Conservation (phyloP, 2,113 vertebrate species). For the Tympanuchus pallidicinctus region DNA sequence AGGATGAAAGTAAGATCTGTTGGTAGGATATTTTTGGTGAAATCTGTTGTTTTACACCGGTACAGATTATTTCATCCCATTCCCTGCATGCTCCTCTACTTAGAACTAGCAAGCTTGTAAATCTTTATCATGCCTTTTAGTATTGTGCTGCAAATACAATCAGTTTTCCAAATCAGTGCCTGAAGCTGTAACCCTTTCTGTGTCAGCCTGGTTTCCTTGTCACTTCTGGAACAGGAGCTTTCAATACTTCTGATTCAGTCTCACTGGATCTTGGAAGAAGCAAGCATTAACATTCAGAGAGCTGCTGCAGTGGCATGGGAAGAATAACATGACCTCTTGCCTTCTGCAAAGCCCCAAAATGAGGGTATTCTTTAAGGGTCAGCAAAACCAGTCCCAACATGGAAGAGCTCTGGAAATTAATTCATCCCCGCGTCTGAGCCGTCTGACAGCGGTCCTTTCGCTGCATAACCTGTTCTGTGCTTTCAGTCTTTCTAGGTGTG, state of each 20-base stretch:
- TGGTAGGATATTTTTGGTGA: not conserved
- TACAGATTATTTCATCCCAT: not conserved
- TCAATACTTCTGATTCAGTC: not conserved
- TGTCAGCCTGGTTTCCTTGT: not conserved
- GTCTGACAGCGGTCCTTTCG: not conserved
- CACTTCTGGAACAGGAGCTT: not conserved
- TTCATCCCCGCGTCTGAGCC: not conserved
- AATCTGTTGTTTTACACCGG: not conserved
- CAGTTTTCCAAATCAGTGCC: not conserved
- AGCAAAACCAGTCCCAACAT: not conserved
- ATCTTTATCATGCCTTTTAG: not conserved
- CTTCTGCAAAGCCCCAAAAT: not conserved
- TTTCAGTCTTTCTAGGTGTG: not conserved
- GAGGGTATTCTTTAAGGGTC: not conserved
- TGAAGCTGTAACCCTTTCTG: not conserved
- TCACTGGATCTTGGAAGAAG: not conserved
- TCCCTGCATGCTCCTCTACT: not conserved
- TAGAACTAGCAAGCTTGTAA: not conserved
- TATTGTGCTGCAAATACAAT: not conserved
- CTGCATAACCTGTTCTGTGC: not conserved
- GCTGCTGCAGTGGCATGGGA: not conserved
- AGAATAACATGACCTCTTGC: not conserved
- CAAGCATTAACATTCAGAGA: not conserved
- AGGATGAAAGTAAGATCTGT: not conserved
- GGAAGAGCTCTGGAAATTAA: slow-evolving; percentile 5